A percentile compares a stretch with the other conserved stretches of the same genome.
Conservation (phyloP, 2,888 invertebrate species). For the Parnassius glacialis region DNA sequence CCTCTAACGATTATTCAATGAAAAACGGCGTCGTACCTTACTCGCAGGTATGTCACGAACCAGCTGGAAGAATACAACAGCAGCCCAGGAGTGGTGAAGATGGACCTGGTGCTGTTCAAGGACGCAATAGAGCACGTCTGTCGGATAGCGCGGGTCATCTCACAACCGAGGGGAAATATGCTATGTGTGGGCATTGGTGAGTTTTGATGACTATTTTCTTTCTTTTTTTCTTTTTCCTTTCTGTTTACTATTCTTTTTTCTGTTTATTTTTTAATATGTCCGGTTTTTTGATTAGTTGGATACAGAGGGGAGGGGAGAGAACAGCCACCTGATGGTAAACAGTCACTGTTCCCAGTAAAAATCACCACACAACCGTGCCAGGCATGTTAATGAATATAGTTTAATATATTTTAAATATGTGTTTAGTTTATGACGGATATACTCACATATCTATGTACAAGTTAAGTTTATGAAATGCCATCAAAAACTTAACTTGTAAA, state of each 20-base stretch:
- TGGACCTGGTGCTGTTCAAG: slow-evolving; percentile 91
- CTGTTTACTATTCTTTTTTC: not conserved
- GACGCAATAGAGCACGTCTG: slow-evolving; percentile 94
- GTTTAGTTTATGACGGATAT: too few species aligned
- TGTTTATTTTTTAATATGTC: not conserved
- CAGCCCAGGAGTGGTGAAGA: slow-evolving; percentile 87
- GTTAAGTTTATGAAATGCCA: too few species aligned
- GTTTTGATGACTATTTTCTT: slow-evolving; percentile 13
- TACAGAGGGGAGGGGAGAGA: not conserved
- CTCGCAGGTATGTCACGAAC: slow-evolving; percentile 67
- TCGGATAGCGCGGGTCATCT: slow-evolving; percentile 90
- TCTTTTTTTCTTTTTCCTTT: not conserved
- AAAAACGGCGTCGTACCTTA: too few species aligned
- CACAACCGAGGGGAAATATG: slow-evolving; percentile 91
- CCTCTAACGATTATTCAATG: too few species aligned
- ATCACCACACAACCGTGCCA: too few species aligned
- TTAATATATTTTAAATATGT: too few species aligned
- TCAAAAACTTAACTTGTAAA: too few species aligned
- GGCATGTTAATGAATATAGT: too few species aligned
- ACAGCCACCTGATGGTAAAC: not conserved
- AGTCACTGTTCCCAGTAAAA: not conserved
- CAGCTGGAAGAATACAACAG: slow-evolving; percentile 90
- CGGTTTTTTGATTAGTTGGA: not conserved
- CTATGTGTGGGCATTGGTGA: slow-evolving; percentile 90
- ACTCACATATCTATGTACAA: too few species aligned